phyloP scores from a whole-genome alignment of 1,140 invertebrate species.

The Drosophila hydei region DNA sequence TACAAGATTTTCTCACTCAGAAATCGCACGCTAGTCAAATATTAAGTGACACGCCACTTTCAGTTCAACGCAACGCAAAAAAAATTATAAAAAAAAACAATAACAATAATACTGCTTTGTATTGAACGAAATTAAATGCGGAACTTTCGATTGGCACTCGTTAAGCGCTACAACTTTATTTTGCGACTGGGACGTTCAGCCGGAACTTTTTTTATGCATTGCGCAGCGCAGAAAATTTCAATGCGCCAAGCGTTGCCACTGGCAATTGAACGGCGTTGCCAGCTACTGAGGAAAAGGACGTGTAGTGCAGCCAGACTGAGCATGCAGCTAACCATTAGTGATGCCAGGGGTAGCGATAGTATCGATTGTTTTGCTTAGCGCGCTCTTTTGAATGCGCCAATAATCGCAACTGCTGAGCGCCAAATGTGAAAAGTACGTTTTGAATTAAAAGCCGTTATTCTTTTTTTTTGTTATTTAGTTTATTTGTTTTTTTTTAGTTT shows the following conservation, averaged over 20 bases:
- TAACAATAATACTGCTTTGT: slow-evolving; percentile 66
- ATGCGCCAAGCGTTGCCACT: slow-evolving; percentile 33
- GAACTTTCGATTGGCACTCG: slow-evolving; percentile 9
- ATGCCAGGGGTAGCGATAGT: neutral
- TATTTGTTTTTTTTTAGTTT: slow-evolving; percentile 44
- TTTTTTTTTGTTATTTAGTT: slow-evolving; percentile 49
- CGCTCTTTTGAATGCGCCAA: neutral
- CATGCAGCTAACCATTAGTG: slow-evolving; percentile 10
- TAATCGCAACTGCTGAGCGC: neutral
- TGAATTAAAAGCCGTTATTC: neutral
- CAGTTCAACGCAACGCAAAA: slow-evolving; percentile 37
- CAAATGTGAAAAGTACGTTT: neutral
- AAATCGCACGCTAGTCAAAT: slow-evolving; percentile 6
- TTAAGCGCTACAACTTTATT: slow-evolving; percentile 51
- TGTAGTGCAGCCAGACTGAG: neutral
- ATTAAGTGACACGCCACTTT: slow-evolving; percentile 19
- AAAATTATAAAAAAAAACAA: slow-evolving; percentile 49
- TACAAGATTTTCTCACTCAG: slow-evolving; percentile 26
- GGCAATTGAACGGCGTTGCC: slow-evolving; percentile 12
- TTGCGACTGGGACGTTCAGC: slow-evolving; percentile 55
- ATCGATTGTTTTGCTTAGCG: neutral
- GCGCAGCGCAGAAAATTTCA: slow-evolving; percentile 35
- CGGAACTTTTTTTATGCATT: slow-evolving; percentile 30
- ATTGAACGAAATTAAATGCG: slow-evolving; percentile 43
- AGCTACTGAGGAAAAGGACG: slow-evolving; percentile 1